Evolutionary conservation across 2,113 vertebrate genomes (phyloP).

Genomic region (Eira barbara): DNA sequence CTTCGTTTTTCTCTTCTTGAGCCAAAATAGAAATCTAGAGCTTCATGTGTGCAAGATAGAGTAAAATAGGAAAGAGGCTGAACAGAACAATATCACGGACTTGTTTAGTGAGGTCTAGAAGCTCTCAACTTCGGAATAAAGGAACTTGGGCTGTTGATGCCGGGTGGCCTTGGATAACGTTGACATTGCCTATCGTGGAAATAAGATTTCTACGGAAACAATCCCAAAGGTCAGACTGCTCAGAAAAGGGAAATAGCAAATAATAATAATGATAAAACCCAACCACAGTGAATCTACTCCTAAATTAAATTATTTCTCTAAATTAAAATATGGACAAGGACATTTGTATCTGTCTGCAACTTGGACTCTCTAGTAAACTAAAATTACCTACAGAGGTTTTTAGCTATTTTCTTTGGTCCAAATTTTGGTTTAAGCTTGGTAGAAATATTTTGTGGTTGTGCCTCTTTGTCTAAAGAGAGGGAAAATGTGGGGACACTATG

Average conservation of each 20-base stretch:
- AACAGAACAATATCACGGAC: not conserved
- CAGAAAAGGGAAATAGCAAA: slow-evolving; percentile 9
- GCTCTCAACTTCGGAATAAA: not conserved
- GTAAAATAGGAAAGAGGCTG: slow-evolving; percentile 16
- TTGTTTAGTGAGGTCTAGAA: slow-evolving; percentile 23
- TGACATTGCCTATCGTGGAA: slow-evolving; percentile 9
- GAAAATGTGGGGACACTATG: not conserved
- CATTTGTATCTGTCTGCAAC: not conserved
- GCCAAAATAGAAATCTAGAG: slow-evolving; percentile 32
- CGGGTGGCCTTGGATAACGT: not conserved
- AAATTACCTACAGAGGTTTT: not conserved
- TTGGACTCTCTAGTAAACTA: not conserved
- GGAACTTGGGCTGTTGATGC: not conserved
- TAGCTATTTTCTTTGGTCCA: slow-evolving; percentile 5
- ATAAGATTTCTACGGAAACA: slow-evolving; percentile 25
- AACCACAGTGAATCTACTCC: not conserved
- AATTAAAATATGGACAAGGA: not conserved
- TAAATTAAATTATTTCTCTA: slow-evolving; percentile 34
- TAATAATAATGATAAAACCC: slow-evolving; percentile 24
- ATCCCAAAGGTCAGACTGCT: slow-evolving; percentile 24
- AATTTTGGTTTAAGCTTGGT: slow-evolving; percentile 13
- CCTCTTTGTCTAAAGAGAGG: not conserved
- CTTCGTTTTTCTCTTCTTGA: not conserved
- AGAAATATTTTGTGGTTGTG: not conserved
- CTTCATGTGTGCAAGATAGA: slow-evolving; percentile 3